Evolutionary conservation across 2,797 vertebrate genomes (phyloP).

Genomic region (Loriculus beryllinus): DNA sequence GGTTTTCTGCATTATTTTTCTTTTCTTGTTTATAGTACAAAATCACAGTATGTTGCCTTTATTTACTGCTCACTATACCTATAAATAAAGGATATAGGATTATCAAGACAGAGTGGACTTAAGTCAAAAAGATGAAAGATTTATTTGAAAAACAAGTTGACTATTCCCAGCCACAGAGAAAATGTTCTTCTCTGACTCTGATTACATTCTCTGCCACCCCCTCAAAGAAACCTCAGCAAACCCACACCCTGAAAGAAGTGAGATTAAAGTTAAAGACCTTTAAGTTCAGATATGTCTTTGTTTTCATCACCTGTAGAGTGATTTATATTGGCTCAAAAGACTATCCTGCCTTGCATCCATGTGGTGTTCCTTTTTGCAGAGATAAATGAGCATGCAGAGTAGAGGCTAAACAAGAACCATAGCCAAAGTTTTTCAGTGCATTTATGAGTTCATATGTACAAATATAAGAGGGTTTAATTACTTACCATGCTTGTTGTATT

Average conservation of each 20-base stretch:
- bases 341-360: background rate
- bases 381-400: background rate
- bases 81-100: conserved; percentile 35
- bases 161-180: background rate
- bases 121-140: conserved; percentile 11
- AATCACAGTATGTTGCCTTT: background rate
- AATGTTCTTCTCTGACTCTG: background rate
- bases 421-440: background rate
- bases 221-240: background rate
- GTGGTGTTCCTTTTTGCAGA: background rate
- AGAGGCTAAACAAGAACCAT: background rate
- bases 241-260: background rate
- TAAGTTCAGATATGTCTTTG: background rate
- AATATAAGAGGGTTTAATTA: background rate
- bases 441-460: background rate
- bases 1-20: background rate
- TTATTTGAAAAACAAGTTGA: conserved; percentile 35
- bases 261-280: background rate
- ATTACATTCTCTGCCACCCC: background rate
- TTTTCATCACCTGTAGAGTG: background rate
- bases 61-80: conserved; percentile 33
- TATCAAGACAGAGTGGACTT: background rate
- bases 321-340: background rate
- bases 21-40: conserved; percentile 1
- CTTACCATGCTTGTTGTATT: background rate